Conservation (phyloP, 2,888 invertebrate genomes). For the Ariolimax columbianus region DNA sequence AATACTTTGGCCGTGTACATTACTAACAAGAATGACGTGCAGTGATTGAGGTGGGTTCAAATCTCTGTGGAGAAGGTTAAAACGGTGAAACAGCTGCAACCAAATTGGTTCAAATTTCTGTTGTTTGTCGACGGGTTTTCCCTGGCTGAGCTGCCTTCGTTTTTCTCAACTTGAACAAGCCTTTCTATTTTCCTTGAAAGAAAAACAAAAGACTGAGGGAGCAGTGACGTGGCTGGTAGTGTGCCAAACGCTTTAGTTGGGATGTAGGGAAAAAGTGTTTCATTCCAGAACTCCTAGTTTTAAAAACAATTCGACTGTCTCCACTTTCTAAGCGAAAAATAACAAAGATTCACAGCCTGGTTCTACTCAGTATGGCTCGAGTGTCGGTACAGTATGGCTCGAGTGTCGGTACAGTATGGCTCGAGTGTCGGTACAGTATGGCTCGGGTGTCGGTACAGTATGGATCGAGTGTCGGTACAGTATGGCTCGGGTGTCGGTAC, state of each 20-base stretch:
- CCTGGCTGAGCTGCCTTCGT: background rate
- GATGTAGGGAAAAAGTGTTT: background rate
- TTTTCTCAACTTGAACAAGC: background rate
- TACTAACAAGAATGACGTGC: no score
- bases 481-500: no score
- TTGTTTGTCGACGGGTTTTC: background rate
- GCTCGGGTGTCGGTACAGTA: no score
- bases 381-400: no score
- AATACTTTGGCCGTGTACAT: no score
- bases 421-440: no score
- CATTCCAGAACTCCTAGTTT: background rate
- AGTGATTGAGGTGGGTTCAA: no score
- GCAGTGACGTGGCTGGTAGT: background rate
- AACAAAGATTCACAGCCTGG: no score
- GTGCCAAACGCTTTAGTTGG: background rate
- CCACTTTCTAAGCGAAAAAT: background rate
- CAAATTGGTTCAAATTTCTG: background rate
- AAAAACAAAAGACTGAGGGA: background rate
- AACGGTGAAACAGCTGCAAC: background rate
- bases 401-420: no score
- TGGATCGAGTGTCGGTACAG: no score
- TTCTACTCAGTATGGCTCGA: no score
- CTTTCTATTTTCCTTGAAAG: background rate
- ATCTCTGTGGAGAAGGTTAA: no score
- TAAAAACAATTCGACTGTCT: background rate